phyloP scores from a whole-genome alignment of 2,113 vertebrate genomes.

The Chauna torquata region DNA sequence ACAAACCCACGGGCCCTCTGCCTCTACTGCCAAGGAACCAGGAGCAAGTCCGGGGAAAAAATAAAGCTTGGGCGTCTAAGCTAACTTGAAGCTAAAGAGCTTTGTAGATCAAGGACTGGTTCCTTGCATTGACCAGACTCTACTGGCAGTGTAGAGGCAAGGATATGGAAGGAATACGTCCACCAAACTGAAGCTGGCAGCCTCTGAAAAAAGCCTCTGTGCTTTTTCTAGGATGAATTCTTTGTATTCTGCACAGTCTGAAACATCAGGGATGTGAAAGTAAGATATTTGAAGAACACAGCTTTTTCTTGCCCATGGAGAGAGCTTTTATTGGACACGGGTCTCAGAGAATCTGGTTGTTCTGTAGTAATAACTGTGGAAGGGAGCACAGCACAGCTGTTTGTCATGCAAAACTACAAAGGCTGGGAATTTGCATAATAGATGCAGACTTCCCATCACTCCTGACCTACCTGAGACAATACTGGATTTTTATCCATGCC shows the following conservation, averaged over 20 bases:
- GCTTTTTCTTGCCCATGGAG: neutral
- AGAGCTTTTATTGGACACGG: neutral
- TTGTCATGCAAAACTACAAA: neutral
- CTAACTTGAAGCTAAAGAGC: neutral
- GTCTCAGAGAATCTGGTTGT: neutral
- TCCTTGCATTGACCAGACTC: neutral
- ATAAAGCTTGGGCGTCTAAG: neutral
- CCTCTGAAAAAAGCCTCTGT: neutral
- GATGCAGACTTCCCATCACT: neutral
- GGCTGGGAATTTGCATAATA: neutral
- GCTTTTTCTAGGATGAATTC: neutral
- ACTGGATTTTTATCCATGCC: neutral
- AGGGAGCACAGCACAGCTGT: neutral
- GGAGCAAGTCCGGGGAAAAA: too few species aligned
- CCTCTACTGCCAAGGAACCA: neutral
- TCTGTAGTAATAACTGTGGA: neutral
- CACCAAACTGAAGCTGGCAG: neutral
- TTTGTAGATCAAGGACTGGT: neutral
- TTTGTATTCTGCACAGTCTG: neutral
- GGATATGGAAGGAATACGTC: neutral
- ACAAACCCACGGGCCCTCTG: rapidly evolving
- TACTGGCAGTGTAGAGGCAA: neutral
- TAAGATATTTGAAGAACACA: rapidly evolving
- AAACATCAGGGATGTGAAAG: neutral
- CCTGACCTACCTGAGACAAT: neutral